phyloP scores from a whole-genome alignment of 2,113 vertebrate species.

The Pachypanchax playfairii region DNA sequence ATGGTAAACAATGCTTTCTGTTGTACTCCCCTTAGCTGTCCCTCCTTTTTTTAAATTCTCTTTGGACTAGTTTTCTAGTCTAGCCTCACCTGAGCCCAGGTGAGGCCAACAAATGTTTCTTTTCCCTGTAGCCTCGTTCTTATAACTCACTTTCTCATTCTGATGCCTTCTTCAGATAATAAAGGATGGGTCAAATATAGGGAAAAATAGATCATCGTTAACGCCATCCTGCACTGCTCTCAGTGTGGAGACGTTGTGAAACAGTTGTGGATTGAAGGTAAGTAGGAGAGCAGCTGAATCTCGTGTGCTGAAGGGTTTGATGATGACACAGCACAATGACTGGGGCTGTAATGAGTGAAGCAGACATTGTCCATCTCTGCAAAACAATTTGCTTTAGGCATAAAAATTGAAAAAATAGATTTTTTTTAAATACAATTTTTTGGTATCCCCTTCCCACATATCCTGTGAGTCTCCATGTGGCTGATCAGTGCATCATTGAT shows the following conservation, averaged over 20 bases:
- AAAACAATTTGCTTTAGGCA: background rate
- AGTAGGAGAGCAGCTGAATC: conserved; percentile 35
- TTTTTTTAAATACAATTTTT: conserved; percentile 1
- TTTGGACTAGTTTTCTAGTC: conserved; percentile 92
- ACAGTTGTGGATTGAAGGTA: conserved; percentile 29
- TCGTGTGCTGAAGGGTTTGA: conserved; percentile 38
- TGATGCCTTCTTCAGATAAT: conserved; percentile 17
- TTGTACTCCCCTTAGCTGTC: conserved; percentile 87
- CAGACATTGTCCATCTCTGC: conserved; percentile 11
- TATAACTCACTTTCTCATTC: conserved; percentile 10
- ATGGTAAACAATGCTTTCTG: conserved; percentile 95
- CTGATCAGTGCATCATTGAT: conserved; percentile 15
- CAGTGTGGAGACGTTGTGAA: conserved; percentile 39
- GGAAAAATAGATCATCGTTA: conserved; percentile 55
- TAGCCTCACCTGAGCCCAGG: no score
- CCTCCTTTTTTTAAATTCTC: conserved; percentile 63
- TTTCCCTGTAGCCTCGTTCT: no score
- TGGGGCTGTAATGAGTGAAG: conserved; percentile 49
- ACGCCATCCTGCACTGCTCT: conserved; percentile 29
- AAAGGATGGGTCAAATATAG: conserved; percentile 49
- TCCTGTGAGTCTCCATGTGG: conserved; percentile 32
- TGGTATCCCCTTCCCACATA: conserved; percentile 24
- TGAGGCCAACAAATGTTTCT: conserved; percentile 9
- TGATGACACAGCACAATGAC: conserved; percentile 66
- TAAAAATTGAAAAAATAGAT: background rate